Conservation (phyloP, 2,113 vertebrate species). For the Uropsilus gracilis region DNA sequence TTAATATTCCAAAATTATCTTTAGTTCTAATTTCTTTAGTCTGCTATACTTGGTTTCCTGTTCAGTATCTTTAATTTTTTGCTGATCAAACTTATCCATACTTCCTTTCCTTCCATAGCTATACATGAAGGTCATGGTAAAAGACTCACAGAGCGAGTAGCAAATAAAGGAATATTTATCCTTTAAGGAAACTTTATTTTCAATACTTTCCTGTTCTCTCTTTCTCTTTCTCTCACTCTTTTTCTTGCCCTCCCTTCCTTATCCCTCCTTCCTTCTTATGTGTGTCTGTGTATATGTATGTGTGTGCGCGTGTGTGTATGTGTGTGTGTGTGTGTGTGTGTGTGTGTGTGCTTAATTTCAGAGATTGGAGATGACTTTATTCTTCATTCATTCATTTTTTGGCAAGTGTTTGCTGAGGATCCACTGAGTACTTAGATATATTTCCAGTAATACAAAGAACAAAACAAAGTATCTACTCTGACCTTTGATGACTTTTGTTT, state of each 20-base stretch:
- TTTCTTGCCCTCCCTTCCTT: not conserved
- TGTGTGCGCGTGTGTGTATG: too few species aligned
- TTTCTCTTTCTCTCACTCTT: not conserved
- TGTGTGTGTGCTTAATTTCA: not conserved
- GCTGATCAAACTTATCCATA: not conserved
- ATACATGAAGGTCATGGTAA: not conserved
- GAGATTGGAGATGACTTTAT: not conserved
- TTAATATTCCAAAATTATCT: not conserved
- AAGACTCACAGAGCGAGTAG: not conserved
- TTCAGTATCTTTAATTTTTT: not conserved
- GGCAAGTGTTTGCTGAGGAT: not conserved
- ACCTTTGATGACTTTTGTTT: not conserved
- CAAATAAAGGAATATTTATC: not conserved
- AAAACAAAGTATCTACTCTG: not conserved
- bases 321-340: too few species aligned
- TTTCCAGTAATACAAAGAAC: not conserved
- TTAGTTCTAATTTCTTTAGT: not conserved
- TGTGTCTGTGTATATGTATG: too few species aligned
- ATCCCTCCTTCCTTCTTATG: too few species aligned
- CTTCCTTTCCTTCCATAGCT: not conserved
- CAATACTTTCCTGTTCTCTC: not conserved
- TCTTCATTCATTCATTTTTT: not conserved
- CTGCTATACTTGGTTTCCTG: not conserved
- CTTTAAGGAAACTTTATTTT: not conserved
- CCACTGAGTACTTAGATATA: not conserved